These are phyloP conservation scores for Schizotus pectinicornis DNA, from an alignment of 2,888 invertebrate species.

Conservation along the genomic window DNA sequence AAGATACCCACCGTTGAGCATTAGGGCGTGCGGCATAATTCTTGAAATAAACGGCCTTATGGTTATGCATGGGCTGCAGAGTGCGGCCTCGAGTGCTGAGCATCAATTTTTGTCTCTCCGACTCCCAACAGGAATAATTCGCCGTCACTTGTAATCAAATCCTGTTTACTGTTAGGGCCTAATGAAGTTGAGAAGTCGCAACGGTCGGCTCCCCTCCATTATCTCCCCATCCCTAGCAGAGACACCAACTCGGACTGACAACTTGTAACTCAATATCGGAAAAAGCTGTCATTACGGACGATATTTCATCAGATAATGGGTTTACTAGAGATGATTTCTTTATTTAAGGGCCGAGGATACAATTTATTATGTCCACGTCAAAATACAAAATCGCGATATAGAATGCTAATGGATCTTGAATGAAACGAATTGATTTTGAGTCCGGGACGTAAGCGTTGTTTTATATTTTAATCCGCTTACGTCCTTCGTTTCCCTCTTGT, in stretches of 20 bases:
- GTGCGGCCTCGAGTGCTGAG: too few relatives aligned
- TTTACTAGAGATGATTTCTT: slow-evolving; percentile 33
- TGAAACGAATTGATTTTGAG: slow-evolving; percentile 1
- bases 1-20: too few relatives aligned
- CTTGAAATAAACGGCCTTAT: too few relatives aligned
- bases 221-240: slow-evolving; percentile 10
- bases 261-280: slow-evolving; percentile 45
- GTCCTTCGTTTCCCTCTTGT: too few relatives aligned
- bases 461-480: too few relatives aligned
- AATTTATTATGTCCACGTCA: slow-evolving; percentile 31
- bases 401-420: slow-evolving; percentile 20
- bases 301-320: slow-evolving; percentile 38
- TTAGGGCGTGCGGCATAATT: too few relatives aligned
- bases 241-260: slow-evolving; percentile 35
- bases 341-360: slow-evolving; percentile 28
- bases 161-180: slow-evolving; percentile 30
- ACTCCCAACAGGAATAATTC: not conserved
- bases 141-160: slow-evolving; percentile 27
- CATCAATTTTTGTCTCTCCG: too few relatives aligned
- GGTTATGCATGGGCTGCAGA: too few relatives aligned
- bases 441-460: not conserved
- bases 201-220: slow-evolving; percentile 18
- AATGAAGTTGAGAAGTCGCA: slow-evolving; percentile 31
- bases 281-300: slow-evolving; percentile 41
- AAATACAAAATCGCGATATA: slow-evolving; percentile 17